phyloP scores from a whole-genome alignment of 2,888 invertebrate species.

The Graphium colonna region DNA sequence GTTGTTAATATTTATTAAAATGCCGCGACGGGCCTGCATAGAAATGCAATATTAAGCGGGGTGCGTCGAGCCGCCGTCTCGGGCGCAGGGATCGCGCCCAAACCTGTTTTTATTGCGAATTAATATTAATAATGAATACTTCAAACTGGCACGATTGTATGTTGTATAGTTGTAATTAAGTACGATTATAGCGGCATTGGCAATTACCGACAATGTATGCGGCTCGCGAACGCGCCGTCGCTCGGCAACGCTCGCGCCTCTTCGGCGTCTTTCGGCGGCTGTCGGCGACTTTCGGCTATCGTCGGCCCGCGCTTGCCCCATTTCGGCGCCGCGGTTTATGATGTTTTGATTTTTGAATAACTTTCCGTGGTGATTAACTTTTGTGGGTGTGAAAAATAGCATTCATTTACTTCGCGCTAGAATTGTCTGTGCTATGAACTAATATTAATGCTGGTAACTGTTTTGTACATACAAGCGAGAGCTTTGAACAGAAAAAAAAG shows the following conservation, averaged over 20 bases:
- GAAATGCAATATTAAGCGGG: conserved; percentile 26
- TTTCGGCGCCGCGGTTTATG: too few species aligned
- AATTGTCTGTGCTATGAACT: too few species aligned
- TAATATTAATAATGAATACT: conserved; percentile 74
- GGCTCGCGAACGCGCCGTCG: neutral
- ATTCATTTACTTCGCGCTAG: too few species aligned
- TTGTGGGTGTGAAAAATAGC: too few species aligned
- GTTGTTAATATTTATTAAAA: conserved; percentile 4
- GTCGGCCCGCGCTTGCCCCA: too few species aligned
- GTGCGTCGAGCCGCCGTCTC: conserved; percentile 34
- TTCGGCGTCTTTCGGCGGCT: neutral
- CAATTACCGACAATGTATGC: conserved; percentile 62
- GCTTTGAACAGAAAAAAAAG: too few species aligned
- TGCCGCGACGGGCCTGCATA: conserved; percentile 27
- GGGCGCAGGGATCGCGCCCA: conserved; percentile 13
- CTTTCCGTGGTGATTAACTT: too few species aligned
- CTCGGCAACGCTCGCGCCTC: neutral
- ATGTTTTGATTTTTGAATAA: too few species aligned
- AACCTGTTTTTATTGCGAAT: conserved; percentile 70
- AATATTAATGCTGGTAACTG: too few species aligned
- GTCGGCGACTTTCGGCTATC: too few species aligned
- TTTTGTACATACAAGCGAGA: too few species aligned
- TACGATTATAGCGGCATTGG: conserved; percentile 65
- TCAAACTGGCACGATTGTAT: conserved; percentile 68
- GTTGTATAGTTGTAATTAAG: conserved; percentile 73